Evolutionary conservation across 2,797 vertebrate genomes (phyloP).

Genomic region (Xenopus petersii): DNA sequence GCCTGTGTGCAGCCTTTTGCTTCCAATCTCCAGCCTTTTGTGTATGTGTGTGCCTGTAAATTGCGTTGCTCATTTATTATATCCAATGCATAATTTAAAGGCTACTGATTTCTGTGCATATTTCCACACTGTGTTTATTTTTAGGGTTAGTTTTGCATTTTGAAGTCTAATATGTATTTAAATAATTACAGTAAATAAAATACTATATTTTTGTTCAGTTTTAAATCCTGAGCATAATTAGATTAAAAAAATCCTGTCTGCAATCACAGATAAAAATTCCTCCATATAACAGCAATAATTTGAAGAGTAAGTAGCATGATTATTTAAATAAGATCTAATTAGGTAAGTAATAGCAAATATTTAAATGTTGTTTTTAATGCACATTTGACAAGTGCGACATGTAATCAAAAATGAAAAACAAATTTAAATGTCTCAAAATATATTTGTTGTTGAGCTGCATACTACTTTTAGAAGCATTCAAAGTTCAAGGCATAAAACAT

Average conservation of each 20-base stretch:
- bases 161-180: conserved; percentile 55
- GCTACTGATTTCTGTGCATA: no score
- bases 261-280: conserved; percentile 63
- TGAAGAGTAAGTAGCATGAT: conserved; percentile 45
- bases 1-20: no score
- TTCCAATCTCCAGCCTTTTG: no score
- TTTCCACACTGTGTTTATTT: no score
- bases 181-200: conserved; percentile 59
- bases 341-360: conserved; percentile 44
- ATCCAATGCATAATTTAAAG: no score
- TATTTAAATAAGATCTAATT: conserved; percentile 47
- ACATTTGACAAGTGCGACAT: conserved; percentile 38
- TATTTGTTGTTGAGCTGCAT: background rate
- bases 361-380: conserved; percentile 41
- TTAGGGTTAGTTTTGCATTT: conserved; percentile 60
- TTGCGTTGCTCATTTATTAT: no score
- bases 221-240: conserved; percentile 56
- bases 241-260: conserved; percentile 55
- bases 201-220: conserved; percentile 54
- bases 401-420: conserved; percentile 43
- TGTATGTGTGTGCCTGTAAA: no score
- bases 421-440: conserved; percentile 44
- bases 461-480: no score
- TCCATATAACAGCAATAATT: conserved; percentile 51
- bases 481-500: no score